Evolutionary conservation across 2,113 vertebrate species (phyloP), one percentile per base, ranked within the genome.

Genomic region (Thoracochromis brauschi): DNA sequence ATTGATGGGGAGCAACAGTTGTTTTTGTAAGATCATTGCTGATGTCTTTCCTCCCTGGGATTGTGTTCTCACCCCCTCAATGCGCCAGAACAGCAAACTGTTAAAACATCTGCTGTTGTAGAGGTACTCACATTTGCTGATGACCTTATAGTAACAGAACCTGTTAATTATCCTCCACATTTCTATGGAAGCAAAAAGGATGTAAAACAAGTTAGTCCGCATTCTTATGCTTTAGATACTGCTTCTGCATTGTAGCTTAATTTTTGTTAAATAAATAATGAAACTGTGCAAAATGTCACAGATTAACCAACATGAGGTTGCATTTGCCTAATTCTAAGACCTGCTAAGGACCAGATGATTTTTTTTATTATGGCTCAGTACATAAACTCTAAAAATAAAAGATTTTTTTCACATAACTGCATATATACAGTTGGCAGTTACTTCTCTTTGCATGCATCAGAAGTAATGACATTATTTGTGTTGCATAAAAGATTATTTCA

Each of bases 11-110:
- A 63, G 17, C 60, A 63, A 0, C 60, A 35, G 31, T 0, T 65
- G 60, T 35, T 65, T 65, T 65, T 65, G 60, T 65, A 35, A 63
- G 31, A 35, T 63, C 58, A 63, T 35, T 12, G 58, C 31, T 63
- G 58, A 63, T 35, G 9, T 35, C 17, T n/a, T 0, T 63, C 31
- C 16, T 63, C 31, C 0, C 6, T n/a, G 60, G 10, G 31, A n/a
- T 35, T 2, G 4, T 35, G 60, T 65, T 65, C 31, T 65, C 60
- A 1, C 60, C 19, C 16, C 17, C 31, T 65, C 60, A 35, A 35
- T 65, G 60, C 1, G 4, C 60, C 60, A 35, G 5, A 35, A 35
- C 60, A 35, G 10, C 17, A 35, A 35, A n/a, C 9, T 65, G 60
- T n/a, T 65, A 0, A 65, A 65, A 35, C 60, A 8, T n/a, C 17